These are phyloP conservation scores for Ridgeia piscesae DNA, from an alignment of 1,140 invertebrate species.

Conservation along the genomic window DNA sequence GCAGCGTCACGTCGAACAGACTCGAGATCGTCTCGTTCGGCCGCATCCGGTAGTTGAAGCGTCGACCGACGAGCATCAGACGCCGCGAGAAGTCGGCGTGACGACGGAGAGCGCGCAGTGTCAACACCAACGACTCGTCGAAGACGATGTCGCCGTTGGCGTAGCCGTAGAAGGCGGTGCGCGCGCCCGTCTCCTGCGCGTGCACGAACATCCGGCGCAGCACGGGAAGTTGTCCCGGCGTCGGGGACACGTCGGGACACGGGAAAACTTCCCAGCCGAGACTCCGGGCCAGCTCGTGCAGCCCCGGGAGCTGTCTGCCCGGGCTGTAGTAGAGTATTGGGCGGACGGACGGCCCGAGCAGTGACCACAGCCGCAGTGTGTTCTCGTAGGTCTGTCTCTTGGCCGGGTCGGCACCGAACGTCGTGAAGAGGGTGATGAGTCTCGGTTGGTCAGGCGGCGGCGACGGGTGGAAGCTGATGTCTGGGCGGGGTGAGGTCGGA, in stretches of 20 bases:
- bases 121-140: not conserved
- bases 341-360: not conserved
- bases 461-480: too few species aligned
- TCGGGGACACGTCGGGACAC: not conserved
- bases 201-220: not conserved
- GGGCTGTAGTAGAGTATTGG: not conserved
- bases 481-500: too few species aligned
- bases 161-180: not conserved
- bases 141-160: conserved; percentile 17
- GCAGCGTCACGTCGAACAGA: not conserved
- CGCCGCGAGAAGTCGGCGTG: not conserved
- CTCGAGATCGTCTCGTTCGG: not conserved
- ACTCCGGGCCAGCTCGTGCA: not conserved
- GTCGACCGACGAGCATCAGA: not conserved
- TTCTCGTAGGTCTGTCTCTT: not conserved
- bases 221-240: not conserved
- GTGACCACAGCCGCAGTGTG: not conserved
- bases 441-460: too few species aligned
- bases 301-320: not conserved
- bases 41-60: not conserved
- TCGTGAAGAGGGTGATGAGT: not conserved
- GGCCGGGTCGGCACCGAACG: not conserved
- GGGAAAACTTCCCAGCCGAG: not conserved
- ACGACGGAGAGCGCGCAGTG: not conserved
- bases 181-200: not conserved